Base-by-base conservation (phyloP, 2,113 vertebrate species). In the Rhea americana region DNA sequence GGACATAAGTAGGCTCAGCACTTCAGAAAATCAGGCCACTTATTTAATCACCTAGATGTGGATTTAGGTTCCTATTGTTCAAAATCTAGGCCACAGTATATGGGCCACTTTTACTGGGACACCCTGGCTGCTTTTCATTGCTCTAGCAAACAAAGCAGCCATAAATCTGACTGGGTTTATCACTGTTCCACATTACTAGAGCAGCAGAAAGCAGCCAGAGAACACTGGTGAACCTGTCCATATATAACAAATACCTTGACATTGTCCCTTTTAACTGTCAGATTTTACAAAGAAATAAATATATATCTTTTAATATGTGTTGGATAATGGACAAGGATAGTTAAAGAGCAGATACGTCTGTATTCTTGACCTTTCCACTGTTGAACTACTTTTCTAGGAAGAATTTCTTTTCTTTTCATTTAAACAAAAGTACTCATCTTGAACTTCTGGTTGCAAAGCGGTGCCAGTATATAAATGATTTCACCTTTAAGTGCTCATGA, bases 21-120 rank as follows among this genome's bases (percentile, higher is more conserved):
- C 65, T 93, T 88, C 68, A 85, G 87, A 84, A 90, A 90, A 93
- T 59, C 81, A 77, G 84, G 87, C 32, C 91, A 75, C 51, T 91
- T 95, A 89, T 90, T 88, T 91, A 94, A 91, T 62, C 66, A 78
- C 43, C 37, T 88, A 51, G 91, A 92, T 83, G 75, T 91, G 55
- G 66, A 76, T 93, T 88, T 86, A 80, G 43, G 51, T 72, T 88
- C 79, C 74, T 79, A 19, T 86, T 91, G 83, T 93, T 83, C 63
- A 91, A 82, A 85, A 91, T 90, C 87, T 96, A 86, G 88, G 88
- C 77, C 41, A 7, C 58, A 81, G 51, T 56, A 87, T 82, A 85
- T 13, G 63, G 85, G 78, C 68, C 90, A 62, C 82, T 95, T 94
- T 91, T 82, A 72, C 76, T 39, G 84, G 43, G 89, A 91, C 74